Conservation (phyloP, 2,113 vertebrate genomes). For the Anhinga anhinga region DNA sequence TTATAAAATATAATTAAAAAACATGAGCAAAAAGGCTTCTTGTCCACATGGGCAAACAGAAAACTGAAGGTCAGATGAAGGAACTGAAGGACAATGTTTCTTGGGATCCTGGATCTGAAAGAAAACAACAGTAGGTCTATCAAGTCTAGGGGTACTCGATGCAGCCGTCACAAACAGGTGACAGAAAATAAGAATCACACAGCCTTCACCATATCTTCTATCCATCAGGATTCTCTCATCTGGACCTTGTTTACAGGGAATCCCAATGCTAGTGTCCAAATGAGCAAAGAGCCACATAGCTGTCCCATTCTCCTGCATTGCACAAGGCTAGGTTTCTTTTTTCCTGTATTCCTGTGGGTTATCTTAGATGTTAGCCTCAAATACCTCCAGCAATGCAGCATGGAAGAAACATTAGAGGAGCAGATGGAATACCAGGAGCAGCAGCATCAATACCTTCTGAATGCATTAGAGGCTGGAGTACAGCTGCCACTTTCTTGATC, state of each 20-base stretch:
- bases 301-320: background rate
- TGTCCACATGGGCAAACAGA: background rate
- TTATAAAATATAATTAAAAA: conserved; percentile 42
- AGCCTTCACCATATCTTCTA: background rate
- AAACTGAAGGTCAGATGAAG: conserved; percentile 3
- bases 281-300: background rate
- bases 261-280: background rate
- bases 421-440: background rate
- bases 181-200: background rate
- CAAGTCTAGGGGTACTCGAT: background rate
- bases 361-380: background rate
- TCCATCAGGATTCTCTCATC: background rate
- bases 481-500: background rate
- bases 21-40: background rate
- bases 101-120: background rate
- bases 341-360: background rate
- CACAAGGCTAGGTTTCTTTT: background rate
- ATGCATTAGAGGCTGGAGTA: background rate
- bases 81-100: background rate
- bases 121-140: background rate
- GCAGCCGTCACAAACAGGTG: background rate
- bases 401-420: background rate
- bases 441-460: background rate
- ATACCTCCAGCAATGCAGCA: background rate
- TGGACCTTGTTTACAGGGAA: background rate